Base-by-base conservation (phyloP, 2,797 vertebrate species). In the Rhinatrema bivittatum region DNA sequence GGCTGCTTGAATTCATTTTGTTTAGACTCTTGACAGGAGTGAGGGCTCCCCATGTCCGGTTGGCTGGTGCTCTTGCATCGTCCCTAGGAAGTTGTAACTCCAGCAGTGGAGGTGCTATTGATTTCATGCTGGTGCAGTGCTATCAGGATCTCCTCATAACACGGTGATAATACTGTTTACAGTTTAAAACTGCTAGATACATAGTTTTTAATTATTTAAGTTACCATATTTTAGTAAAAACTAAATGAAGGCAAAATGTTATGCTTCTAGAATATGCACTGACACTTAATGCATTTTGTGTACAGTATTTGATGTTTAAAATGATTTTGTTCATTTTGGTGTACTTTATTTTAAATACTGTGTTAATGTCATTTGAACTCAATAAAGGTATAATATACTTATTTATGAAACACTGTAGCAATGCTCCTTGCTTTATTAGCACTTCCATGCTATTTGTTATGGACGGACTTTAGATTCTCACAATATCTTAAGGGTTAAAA, bases 301-400 rank as follows among this genome's bases (percentile, higher is more conserved):
- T 94, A 91, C 91, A 95, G 94, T 96, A 91, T 96, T 96, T 90
- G 90, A 88, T 86, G 32, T n/a, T n/a, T 46, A 58, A 74, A 76
- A 86, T 82, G 78, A 85, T 74, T 78, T 73, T 81, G 85, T 84
- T 76, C 76, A 76, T 86, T 84, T 86, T 88, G 82, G 89, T 75
- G 83, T 77, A 74, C 83, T 72, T 88, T 85, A 78, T 85, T 81
- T 86, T 71, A 76, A 87, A 86, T 84, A 75, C 76, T 64, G 59
- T 28, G 31, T 78, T 78, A 78, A 66, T 78, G 85, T 89, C 65
- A 78, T 68, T 69, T 66, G 89, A 85, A 78, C 87, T 86, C 85
- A 95, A 91, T 90, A 94, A 93, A 94, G 65, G 71, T 79, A 79
- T 70, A 62, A 81, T 77, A 50, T 72, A 72, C 74, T 91, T 96